A percentile compares a stretch with the other conserved stretches of the same genome.
Conservation (phyloP, 2,888 invertebrate genomes). For the Napeogenes sylphis region DNA sequence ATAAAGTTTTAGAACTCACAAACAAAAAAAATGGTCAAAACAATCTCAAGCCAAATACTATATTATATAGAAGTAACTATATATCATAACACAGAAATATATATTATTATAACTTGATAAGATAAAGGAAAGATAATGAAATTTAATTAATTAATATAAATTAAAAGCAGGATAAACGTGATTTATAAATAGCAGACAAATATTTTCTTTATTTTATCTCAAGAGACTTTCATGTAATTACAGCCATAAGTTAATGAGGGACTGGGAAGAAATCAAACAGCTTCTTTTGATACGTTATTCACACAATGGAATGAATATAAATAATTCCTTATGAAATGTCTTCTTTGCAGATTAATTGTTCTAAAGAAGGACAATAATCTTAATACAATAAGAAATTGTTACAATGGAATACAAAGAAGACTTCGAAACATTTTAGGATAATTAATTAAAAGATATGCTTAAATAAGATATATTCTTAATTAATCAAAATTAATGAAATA, state of each 20-base stretch:
- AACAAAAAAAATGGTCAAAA: too few species aligned
- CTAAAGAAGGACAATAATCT: slow-evolving; percentile 1
- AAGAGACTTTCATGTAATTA: background rate
- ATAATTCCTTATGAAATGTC: slow-evolving; percentile 6
- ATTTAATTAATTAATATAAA: too few species aligned
- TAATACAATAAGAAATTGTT: slow-evolving; percentile 1
- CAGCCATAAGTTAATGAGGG: background rate
- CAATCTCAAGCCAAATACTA: too few species aligned
- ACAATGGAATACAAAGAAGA: background rate
- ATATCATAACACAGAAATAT: too few species aligned
- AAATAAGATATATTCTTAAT: background rate
- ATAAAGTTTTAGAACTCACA: too few species aligned
- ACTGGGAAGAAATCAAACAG: slow-evolving; percentile 1
- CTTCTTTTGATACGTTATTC: slow-evolving; percentile 3
- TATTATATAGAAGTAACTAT: too few species aligned
- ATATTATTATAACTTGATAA: too few species aligned
- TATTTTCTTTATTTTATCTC: too few species aligned
- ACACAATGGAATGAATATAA: slow-evolving; percentile 2
- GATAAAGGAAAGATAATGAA: too few species aligned
- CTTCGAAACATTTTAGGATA: background rate
- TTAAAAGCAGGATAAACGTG: too few species aligned
- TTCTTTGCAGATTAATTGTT: background rate
- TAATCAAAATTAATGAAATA: too few species aligned
- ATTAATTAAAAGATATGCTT: background rate
- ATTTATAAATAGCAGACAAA: too few species aligned